These are phyloP conservation scores for Sebastes matsubarae DNA, from an alignment of 2,797 vertebrate genomes.

Conservation along the genomic window DNA sequence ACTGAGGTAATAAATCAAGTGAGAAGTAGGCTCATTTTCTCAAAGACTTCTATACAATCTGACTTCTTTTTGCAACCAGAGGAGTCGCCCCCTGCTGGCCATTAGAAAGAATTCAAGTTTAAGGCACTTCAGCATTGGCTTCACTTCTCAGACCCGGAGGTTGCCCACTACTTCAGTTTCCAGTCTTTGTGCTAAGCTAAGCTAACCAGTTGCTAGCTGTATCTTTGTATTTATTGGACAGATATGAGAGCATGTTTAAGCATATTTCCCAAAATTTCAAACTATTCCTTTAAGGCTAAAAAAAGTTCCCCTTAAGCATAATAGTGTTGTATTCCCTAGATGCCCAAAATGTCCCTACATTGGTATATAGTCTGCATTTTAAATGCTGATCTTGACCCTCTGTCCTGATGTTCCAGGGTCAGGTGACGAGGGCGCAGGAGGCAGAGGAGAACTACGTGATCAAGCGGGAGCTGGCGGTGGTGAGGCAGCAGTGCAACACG, in stretches of 20 bases:
- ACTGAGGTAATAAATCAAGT: too few relatives aligned
- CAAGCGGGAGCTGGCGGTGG: conserved; percentile 93
- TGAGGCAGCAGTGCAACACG: conserved; percentile 88
- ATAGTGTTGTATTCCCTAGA: background rate
- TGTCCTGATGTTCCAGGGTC: conserved; percentile 82
- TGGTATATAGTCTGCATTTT: background rate
- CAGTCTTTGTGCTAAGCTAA: background rate
- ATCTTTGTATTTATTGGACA: background rate
- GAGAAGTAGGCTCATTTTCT: too few relatives aligned
- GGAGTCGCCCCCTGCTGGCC: too few relatives aligned
- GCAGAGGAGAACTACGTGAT: conserved; percentile 97
- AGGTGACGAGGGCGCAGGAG: conserved; percentile 95
- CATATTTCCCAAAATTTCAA: background rate
- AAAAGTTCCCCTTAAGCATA: background rate
- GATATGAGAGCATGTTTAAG: background rate
- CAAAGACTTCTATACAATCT: too few relatives aligned
- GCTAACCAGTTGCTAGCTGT: background rate
- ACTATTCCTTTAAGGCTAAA: background rate
- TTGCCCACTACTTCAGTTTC: background rate
- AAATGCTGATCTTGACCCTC: background rate
- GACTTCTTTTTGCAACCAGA: too few relatives aligned
- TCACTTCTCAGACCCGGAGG: too few relatives aligned
- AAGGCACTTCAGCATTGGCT: too few relatives aligned
- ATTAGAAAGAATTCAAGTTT: too few relatives aligned
- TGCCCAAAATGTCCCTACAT: background rate